These are phyloP conservation scores for Nothura maculosa DNA, from an alignment of 2,797 vertebrate species.

Conservation along the genomic window DNA sequence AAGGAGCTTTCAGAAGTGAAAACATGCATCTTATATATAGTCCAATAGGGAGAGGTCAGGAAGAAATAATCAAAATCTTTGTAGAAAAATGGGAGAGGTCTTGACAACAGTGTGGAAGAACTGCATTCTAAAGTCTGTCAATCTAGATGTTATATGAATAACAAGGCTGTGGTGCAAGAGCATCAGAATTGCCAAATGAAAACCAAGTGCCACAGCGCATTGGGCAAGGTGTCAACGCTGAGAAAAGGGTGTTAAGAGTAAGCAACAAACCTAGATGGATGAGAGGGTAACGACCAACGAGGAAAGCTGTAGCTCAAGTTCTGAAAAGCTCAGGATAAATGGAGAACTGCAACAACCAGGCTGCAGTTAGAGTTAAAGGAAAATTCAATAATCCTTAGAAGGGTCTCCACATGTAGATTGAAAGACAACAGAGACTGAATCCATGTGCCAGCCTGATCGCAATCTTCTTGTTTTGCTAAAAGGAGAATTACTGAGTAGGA, in stretches of 20 bases:
- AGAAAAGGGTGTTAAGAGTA: neutral
- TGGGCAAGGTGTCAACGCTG: neutral
- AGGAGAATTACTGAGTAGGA: neutral
- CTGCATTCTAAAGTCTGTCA: neutral
- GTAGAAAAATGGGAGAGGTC: neutral
- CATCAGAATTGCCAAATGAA: neutral
- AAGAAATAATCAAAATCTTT: neutral
- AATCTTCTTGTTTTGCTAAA: neutral
- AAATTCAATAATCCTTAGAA: neutral
- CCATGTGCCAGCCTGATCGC: neutral
- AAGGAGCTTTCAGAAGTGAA: constrained; percentile 16
- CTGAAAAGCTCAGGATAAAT: neutral
- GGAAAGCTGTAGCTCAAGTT: neutral
- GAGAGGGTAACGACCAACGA: neutral
- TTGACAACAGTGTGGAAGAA: neutral
- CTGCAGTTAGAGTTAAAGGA: neutral
- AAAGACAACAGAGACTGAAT: neutral
- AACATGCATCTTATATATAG: neutral
- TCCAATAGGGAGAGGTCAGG: neutral
- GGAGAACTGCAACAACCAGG: neutral
- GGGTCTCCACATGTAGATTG: neutral
- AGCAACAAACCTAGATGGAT: neutral
- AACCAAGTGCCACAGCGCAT: neutral
- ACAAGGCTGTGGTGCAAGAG: neutral
- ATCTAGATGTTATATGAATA: neutral